Conservation (phyloP, 2,113 vertebrate species). For the Felis chaus region DNA sequence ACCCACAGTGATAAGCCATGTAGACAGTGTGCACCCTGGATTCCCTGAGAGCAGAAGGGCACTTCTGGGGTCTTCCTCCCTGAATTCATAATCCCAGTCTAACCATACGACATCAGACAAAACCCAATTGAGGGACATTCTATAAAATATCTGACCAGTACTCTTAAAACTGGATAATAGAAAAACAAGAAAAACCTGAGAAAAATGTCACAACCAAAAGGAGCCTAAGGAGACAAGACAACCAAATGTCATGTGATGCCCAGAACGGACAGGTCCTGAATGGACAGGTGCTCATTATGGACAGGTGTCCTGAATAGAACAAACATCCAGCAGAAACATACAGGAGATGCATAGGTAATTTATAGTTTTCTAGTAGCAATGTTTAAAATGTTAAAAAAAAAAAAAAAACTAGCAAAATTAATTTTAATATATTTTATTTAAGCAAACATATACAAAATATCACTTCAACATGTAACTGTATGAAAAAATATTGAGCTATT, state of each 20-base stretch:
- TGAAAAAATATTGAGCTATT: neutral
- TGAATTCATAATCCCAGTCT: neutral
- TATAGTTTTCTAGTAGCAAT: neutral
- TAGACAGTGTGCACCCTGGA: too few relatives aligned
- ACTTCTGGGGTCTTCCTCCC: neutral
- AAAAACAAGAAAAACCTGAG: neutral
- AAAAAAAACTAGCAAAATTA: neutral
- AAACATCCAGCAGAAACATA: neutral
- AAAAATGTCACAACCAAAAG: neutral
- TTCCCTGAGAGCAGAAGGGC: neutral
- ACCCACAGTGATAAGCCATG: neutral
- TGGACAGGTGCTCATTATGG: too few relatives aligned
- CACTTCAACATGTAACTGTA: neutral
- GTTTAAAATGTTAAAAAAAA: neutral
- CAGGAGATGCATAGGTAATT: neutral
- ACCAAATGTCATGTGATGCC: too few relatives aligned
- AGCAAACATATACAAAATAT: constrained; percentile 1
- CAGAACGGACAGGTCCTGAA: too few relatives aligned
- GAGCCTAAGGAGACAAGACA: neutral
- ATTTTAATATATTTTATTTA: neutral
- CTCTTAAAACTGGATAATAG: neutral
- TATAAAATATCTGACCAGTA: neutral
- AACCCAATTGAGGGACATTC: neutral
- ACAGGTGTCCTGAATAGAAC: neutral
- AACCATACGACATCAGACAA: neutral